These are phyloP conservation scores for Dissostichus mawsoni DNA, from an alignment of 2,113 vertebrate genomes.

Conservation along the genomic window DNA sequence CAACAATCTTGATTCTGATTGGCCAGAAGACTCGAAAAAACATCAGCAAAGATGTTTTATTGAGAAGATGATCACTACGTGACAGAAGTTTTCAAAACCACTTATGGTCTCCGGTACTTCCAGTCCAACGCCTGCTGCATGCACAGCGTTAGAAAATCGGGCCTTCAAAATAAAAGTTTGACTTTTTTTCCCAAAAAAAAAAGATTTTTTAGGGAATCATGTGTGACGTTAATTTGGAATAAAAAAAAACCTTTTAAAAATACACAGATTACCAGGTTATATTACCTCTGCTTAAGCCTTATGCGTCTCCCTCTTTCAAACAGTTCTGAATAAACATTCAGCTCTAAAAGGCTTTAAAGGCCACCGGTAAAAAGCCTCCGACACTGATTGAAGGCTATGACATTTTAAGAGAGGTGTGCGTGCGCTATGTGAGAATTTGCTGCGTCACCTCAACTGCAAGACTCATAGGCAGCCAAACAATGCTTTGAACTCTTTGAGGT, in stretches of 20 bases:
- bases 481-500: neutral
- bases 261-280: slow-evolving; percentile 4
- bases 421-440: slow-evolving; percentile 12
- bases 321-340: slow-evolving; percentile 40
- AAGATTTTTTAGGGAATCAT: neutral
- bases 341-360: slow-evolving; percentile 51
- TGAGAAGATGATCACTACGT: no score
- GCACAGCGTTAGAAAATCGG: no score
- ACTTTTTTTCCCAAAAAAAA: no score
- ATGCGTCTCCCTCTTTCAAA: slow-evolving; percentile 18
- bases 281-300: slow-evolving; percentile 6
- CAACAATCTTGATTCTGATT: no score
- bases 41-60: no score
- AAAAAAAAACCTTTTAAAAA: neutral
- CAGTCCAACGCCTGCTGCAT: no score
- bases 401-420: slow-evolving; percentile 39
- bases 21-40: no score
- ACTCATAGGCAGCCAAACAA: neutral
- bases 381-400: slow-evolving; percentile 55
- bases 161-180: no score
- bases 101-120: no score
- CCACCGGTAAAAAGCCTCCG: slow-evolving; percentile 25
- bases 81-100: no score
- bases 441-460: slow-evolving; percentile 9
- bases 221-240: neutral